Evolutionary conservation across 2,113 vertebrate genomes (phyloP).

Genomic region (Sisor rabdophorus): DNA sequence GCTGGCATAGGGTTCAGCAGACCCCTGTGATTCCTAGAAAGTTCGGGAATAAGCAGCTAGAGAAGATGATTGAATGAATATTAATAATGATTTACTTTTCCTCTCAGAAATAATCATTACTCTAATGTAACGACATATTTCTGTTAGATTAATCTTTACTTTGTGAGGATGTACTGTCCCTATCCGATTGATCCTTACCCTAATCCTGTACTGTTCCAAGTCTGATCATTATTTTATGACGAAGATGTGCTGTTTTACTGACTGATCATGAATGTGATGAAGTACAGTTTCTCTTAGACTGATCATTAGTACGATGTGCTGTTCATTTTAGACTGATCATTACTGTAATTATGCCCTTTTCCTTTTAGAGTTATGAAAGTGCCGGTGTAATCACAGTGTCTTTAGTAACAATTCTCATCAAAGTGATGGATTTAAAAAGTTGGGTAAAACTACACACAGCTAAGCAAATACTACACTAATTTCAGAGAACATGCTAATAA

Average conservation of each 20-base stretch:
- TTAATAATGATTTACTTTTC: no score
- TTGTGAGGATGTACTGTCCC: background rate
- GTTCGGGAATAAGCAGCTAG: no score
- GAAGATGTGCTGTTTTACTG: background rate
- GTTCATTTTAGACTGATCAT: background rate
- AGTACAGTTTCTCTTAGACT: background rate
- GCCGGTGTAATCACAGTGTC: background rate
- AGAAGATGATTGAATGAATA: no score
- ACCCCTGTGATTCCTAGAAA: no score
- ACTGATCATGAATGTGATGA: no score
- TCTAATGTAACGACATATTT: no score
- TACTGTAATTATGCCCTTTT: background rate
- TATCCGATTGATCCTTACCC: background rate
- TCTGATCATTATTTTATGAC: background rate
- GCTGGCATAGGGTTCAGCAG: no score
- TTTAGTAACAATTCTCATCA: no score
- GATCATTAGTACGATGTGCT: background rate
- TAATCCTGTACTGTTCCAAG: no score
- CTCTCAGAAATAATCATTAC: no score
- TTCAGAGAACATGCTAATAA: constrained; percentile 11
- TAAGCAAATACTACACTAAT: constrained; percentile 27
- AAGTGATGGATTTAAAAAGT: constrained; percentile 5
- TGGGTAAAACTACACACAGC: constrained; percentile 17
- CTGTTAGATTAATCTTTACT: background rate
- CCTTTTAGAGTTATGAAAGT: background rate